phyloP scores from a whole-genome alignment of 2,888 invertebrate genomes.

The Phania funesta region DNA sequence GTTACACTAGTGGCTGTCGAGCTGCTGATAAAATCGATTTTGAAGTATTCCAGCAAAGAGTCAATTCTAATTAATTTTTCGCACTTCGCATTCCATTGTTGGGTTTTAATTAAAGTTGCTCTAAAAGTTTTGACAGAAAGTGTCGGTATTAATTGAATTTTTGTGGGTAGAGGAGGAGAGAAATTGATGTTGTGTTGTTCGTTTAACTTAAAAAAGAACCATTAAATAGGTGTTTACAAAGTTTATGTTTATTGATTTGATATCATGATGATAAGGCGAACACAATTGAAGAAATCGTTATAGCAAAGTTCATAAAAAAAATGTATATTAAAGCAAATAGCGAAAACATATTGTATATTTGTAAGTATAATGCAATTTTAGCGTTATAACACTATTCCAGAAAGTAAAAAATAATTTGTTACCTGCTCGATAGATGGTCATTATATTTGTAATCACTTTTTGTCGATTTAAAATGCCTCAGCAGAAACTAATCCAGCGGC shows the following conservation, averaged over 20 bases:
- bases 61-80: conserved; percentile 8
- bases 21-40: background rate
- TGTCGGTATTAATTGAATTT: background rate
- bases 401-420: too few relatives aligned
- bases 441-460: too few relatives aligned
- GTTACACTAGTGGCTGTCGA: background rate
- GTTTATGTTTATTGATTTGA: conserved; percentile 13
- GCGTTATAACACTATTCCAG: too few relatives aligned
- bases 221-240: background rate
- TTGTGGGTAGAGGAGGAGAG: background rate
- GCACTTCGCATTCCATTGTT: background rate
- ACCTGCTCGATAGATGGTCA: too few relatives aligned
- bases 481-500: too few relatives aligned
- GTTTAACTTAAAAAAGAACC: background rate
- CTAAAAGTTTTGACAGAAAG: background rate
- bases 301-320: too few relatives aligned
- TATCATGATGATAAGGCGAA: background rate
- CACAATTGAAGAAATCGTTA: too few relatives aligned
- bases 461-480: too few relatives aligned
- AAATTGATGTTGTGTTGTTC: background rate
- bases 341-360: too few relatives aligned
- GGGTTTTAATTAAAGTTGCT: conserved; percentile 6
- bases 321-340: too few relatives aligned
- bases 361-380: too few relatives aligned
- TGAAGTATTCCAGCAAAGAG: background rate